Base-by-base conservation (phyloP, 2,797 vertebrate species). In the Pangasius djambal region DNA sequence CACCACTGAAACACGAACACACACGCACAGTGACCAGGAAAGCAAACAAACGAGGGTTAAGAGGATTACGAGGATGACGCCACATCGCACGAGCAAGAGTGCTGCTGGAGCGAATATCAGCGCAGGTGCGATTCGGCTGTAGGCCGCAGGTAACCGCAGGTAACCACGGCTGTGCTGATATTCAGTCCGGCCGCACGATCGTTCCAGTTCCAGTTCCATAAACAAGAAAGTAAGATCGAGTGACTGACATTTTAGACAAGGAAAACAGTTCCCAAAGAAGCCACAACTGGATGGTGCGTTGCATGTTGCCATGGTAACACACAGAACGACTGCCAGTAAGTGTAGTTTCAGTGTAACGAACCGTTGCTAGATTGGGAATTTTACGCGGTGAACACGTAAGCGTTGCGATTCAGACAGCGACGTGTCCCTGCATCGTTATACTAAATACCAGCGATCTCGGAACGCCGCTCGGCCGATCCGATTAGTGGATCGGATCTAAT, bases 1-100 rank as follows among this genome's bases (percentile, higher is more conserved):
- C 92, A 98, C 94, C 94, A 96, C 98, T 88, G 81, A 61, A 52
- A 75, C 28, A 37, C 3, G 25, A 6, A 50, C 37, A 84, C 3
- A 61, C 1, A 16, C 1, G 9, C 59, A 40, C 13, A 34, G 4
- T 15, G 10, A 63, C 20, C 25, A 34, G 22, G 28, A 50, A 61
- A n/a, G 28, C n/a, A 70, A 52, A 59, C 9, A 50, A n/a, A 13
- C 3, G 40, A 48, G 48, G 44, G 6, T 50, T 25, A 74, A 44
- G 9, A 74, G 8, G 9, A 6, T 72, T 5, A 0, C 22, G 69
- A 37, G 37, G 37, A 37, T 37, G 2, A 37, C 37, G 37, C 37
- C 37, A 37, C 37, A 37, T 37, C 37, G 3, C 37, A 37, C 37
- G 1, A 1, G 3, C 4, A 44, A 4, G 37, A 75, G 72, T 48